Conservation (phyloP, 1,140 invertebrate species). For the Papilio polyxenes region DNA sequence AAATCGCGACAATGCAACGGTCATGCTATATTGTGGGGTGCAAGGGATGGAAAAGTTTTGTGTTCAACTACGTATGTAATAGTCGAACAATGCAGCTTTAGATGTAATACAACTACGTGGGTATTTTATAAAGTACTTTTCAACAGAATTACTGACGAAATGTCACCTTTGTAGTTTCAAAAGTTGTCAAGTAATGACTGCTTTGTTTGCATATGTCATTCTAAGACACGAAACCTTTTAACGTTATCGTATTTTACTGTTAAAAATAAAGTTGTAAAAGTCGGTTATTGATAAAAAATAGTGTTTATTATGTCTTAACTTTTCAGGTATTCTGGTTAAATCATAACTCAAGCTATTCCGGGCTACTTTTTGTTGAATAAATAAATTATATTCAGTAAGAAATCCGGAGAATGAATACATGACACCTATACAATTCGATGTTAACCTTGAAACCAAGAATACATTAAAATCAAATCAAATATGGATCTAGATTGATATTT, state of each 20-base stretch:
- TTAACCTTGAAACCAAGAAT: background rate
- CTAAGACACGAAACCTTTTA: background rate
- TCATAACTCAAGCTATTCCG: background rate
- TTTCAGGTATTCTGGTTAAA: background rate
- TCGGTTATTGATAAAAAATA: too few relatives aligned
- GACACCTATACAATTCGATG: background rate
- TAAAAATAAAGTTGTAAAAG: too few relatives aligned
- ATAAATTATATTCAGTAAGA: background rate
- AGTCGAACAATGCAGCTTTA: constrained; percentile 37
- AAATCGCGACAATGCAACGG: constrained; percentile 66
- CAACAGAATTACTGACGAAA: constrained; percentile 18
- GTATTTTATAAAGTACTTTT: constrained; percentile 4
- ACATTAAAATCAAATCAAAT: constrained; percentile 11
- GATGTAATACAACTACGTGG: constrained; percentile 1
- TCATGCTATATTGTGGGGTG: constrained; percentile 46
- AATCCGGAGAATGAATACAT: background rate
- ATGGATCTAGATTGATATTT: constrained; percentile 26
- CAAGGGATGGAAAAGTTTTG: constrained; percentile 44
- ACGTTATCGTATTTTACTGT: background rate
- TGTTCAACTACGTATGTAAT: constrained; percentile 43
- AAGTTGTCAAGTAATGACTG: constrained; percentile 5
- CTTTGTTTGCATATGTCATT: constrained; percentile 9
- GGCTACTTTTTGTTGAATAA: background rate
- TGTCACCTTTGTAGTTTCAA: constrained; percentile 24
- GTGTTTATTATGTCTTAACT: too few relatives aligned